These are phyloP conservation scores for Brachyopa scutellaris DNA, from an alignment of 2,888 invertebrate species.

Conservation along the genomic window DNA sequence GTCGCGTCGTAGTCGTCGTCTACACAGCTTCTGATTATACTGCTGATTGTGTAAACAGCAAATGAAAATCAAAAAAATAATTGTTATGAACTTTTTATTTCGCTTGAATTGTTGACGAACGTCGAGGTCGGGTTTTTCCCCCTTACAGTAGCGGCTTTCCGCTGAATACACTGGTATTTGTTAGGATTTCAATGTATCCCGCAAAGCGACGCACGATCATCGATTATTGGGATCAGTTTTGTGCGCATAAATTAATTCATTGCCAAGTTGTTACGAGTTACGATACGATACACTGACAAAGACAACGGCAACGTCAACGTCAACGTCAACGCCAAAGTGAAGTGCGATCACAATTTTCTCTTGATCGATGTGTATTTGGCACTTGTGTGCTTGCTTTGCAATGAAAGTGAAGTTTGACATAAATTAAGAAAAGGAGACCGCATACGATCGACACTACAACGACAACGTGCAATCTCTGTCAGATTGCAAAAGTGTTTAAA, in stretches of 20 bases:
- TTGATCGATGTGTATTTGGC: conserved; percentile 22
- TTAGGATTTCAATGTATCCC: background rate
- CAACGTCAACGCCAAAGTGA: background rate
- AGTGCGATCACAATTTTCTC: conserved; percentile 28
- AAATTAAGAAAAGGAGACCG: conserved; percentile 20
- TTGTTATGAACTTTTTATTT: conserved; percentile 9
- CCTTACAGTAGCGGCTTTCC: no score
- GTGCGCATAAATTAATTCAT: conserved; percentile 47
- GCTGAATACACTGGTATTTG: no score
- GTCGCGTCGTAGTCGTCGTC: background rate
- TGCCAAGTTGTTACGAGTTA: conserved; percentile 32
- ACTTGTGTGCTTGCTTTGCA: conserved; percentile 13
- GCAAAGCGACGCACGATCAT: background rate
- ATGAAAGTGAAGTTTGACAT: conserved; percentile 27
- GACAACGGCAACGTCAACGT: background rate
- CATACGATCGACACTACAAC: background rate
- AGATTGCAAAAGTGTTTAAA: conserved; percentile 26
- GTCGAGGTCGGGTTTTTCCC: no score
- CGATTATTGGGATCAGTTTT: conserved; percentile 20
- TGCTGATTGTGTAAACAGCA: conserved; percentile 15
- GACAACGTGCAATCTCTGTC: conserved; percentile 1
- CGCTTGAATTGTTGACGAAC: conserved; percentile 15
- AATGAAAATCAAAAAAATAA: conserved; percentile 14
- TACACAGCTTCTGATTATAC: background rate
- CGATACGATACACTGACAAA: no score